A percentile compares a stretch with the other conserved stretches of the same genome.
Evolutionary conservation across 1,140 invertebrate species (phyloP).

Genomic region (Polypedilum vanderplanki): DNA sequence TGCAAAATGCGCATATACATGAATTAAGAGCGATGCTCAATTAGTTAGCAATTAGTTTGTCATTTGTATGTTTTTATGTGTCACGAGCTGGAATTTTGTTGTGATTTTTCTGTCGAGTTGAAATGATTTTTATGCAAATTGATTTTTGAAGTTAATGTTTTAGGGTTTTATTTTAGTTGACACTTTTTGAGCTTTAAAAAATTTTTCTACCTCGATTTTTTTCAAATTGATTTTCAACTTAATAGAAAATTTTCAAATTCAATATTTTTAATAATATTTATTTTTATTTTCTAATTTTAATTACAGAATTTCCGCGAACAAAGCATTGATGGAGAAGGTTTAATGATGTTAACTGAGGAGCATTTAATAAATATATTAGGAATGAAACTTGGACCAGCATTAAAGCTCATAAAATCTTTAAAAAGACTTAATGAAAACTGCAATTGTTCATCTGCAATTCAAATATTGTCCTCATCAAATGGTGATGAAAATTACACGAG

Average conservation of each 20-base stretch:
- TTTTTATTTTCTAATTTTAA: conserved; percentile 37
- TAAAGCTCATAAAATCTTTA: conserved; percentile 77
- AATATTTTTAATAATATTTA: too few relatives aligned
- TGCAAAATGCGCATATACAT: background rate
- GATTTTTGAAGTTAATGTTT: background rate
- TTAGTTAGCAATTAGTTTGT: background rate
- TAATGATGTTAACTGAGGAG: conserved; percentile 83
- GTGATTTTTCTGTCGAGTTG: background rate
- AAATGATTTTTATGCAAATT: background rate
- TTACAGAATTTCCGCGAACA: conserved; percentile 88
- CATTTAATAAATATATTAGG: conserved; percentile 82
- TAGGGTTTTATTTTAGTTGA: too few relatives aligned
- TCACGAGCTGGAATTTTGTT: background rate
- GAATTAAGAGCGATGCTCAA: background rate
- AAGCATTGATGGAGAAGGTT: conserved; percentile 78
- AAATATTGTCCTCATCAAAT: conserved; percentile 32
- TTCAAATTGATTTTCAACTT: too few relatives aligned
- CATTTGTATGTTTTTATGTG: background rate
- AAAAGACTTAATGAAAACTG: conserved; percentile 59
- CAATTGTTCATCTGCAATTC: conserved; percentile 43
- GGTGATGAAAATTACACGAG: conserved; percentile 6
- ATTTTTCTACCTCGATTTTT: too few relatives aligned
- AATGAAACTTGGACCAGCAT: conserved; percentile 89
- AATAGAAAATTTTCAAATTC: too few relatives aligned
- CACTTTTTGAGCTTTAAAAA: too few relatives aligned